These are phyloP conservation scores for Lasioglossum malachurum DNA, from an alignment of 2,888 invertebrate species.

Conservation along the genomic window DNA sequence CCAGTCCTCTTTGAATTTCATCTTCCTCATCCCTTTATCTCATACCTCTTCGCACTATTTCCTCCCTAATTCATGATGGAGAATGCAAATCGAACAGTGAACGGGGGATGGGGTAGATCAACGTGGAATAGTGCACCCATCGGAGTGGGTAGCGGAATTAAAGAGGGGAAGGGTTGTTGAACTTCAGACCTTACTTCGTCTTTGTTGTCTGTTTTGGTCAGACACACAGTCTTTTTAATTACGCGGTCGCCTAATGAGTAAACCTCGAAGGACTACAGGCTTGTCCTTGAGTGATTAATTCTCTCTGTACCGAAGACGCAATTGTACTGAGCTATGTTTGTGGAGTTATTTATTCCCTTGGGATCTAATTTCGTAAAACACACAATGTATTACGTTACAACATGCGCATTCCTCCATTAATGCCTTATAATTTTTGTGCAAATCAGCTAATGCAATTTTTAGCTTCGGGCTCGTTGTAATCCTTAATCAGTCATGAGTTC, in stretches of 20 bases:
- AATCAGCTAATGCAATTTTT: neutral
- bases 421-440: neutral
- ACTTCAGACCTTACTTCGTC: constrained; percentile 72
- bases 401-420: neutral
- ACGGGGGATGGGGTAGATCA: constrained; percentile 60
- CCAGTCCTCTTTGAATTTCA: constrained; percentile 61
- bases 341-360: constrained; percentile 49
- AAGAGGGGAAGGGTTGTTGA: constrained; percentile 76
- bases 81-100: constrained; percentile 70
- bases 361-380: neutral
- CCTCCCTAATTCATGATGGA: constrained; percentile 55
- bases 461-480: neutral
- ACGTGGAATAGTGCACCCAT: constrained; percentile 49
- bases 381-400: neutral
- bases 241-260: constrained; percentile 81
- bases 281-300: constrained; percentile 74
- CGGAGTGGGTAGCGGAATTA: constrained; percentile 74
- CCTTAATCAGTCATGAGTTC: neutral
- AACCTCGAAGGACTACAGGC: constrained; percentile 71
- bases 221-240: constrained; percentile 82
- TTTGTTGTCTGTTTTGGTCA: constrained; percentile 81
- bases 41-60: constrained; percentile 58
- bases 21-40: constrained; percentile 68
- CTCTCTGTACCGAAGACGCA: constrained; percentile 70
- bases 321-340: constrained; percentile 35